phyloP scores from a whole-genome alignment of 2,797 vertebrate species.

The Harpagifer antarcticus region DNA sequence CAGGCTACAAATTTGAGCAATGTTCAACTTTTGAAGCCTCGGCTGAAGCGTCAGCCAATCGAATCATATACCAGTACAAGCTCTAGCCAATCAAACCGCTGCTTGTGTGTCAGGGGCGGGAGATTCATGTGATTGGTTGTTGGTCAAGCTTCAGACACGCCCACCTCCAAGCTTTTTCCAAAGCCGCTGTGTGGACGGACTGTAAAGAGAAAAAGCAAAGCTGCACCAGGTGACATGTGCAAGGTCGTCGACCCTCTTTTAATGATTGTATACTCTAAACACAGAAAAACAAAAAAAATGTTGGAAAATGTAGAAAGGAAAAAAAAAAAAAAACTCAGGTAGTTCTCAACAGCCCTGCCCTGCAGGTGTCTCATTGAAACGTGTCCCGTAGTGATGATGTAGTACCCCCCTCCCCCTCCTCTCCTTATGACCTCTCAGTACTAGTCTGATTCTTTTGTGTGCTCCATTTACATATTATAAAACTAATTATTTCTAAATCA shows the following conservation, averaged over 20 bases:
- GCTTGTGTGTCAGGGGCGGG: too few relatives aligned
- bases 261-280: conserved; percentile 91
- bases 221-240: conserved; percentile 79
- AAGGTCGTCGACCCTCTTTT: conserved; percentile 92
- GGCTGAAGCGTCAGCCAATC: too few relatives aligned
- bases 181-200: too few relatives aligned
- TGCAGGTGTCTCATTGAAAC: conserved; percentile 90
- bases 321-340: conserved; percentile 90
- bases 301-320: conserved; percentile 66
- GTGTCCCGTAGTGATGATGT: conserved; percentile 85
- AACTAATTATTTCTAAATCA: conserved; percentile 78
- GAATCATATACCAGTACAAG: too few relatives aligned
- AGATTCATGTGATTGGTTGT: too few relatives aligned
- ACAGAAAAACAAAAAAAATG: conserved; percentile 55
- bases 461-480: conserved; percentile 73
- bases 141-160: too few relatives aligned
- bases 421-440: conserved; percentile 81
- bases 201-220: conserved; percentile 71
- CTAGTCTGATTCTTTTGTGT: conserved; percentile 76
- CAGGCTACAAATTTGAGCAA: too few relatives aligned
- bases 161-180: too few relatives aligned
- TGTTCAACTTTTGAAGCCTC: too few relatives aligned
- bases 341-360: conserved; percentile 85
- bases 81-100: too few relatives aligned
- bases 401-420: conserved; percentile 66